Base-by-base conservation (phyloP, 2,888 invertebrate genomes). In the Ormyrus pomaceus region DNA sequence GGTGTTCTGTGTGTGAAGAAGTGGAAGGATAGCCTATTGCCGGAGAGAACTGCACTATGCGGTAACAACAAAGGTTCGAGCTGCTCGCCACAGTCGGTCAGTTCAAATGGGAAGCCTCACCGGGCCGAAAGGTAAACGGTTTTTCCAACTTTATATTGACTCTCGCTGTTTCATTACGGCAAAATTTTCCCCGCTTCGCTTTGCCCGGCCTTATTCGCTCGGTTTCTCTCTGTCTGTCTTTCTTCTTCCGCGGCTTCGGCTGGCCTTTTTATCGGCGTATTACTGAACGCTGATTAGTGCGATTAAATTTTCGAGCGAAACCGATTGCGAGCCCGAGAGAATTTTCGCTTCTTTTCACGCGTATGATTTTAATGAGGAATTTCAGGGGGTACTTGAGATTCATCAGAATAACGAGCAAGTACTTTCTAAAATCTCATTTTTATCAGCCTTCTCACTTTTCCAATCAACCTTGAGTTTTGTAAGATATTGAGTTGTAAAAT, bases 71-170 rank as follows among this genome's bases (percentile, higher is more conserved):
- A 75, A 81, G 78, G 69, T 58, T 64, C 58, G 68, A 55, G 64
- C 51, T 51, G 34, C 58, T 34, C 34, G 13, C 53, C 13, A 46
- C 68, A 62, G 46, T 3, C 65, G 77, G 69, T 69, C 80, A 64
- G 81, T 45, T 19, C 34, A 77, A 77, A 80, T 77, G n/a, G 77
- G 74, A 70, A 77, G 73, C 74, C 70, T 69, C 64, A 34, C n/a
- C 68, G 70, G 45, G 6, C 50, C 45, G 70, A 69, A 78, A 78
- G 78, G 74, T 81, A 78, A 81, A 76, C 76, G 79, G 79, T 69
- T 76, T 75, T 76, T 78, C 81, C 76, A 81, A 81, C 81, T 79
- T 81, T 76, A 79, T 81, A 81, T 81, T 81, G 78, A 81, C 81
- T 79, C 72, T 66, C 11, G 69, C 62, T 76, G 76, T 76, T 81